Base-by-base conservation (phyloP, 2,797 vertebrate species). In the Tapera naevia region DNA sequence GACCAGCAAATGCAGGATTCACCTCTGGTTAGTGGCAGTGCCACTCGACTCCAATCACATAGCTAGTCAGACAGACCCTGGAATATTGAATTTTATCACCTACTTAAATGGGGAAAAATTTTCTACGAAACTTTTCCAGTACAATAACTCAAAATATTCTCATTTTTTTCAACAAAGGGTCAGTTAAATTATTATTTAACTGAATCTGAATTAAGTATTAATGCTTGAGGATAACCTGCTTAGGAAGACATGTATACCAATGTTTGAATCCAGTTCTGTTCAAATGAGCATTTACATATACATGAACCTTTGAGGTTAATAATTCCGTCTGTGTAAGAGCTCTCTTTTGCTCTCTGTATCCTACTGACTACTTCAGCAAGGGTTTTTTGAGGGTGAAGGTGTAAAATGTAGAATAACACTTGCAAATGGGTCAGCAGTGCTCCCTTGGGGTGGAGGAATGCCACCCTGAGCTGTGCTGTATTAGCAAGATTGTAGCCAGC, bases 1-100 rank as follows among this genome's bases (percentile, higher is more conserved):
- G 62, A 81, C 57, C 43, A 86, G 43, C 28, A 76, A 37, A 56
- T 41, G 23, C 21, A 41, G 56, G 37, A 35, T 41, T 32, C 21
- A 25, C 16, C 22, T 80, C 30, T 0, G 0, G 11, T 8, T 83
- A 65, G 46, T 35, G 65, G 45, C 41, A 27, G 12, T 48, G 82
- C 48, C 27, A 19, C 41, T 78, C 0, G 0, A 30, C 32, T 87
- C 15, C n/a, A 17, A 5, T 32, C 22, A 41, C 41, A 21, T 0
- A 41, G n/a, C 18, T 65, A 24, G 35, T 66, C 46, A 25, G 33
- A 56, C 3, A 61, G 41, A 69, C 16, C 11, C 0, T 2, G 13
- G 43, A 88, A 60, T 25, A 14, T 5, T 64, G 60, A 80, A 80
- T 27, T 33, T n/a, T 39, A 30, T 39, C 56, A 50, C 25, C 9